Evolutionary conservation across 2,797 vertebrate genomes (phyloP), one percentile per base, ranked within the genome.

Genomic region (Triplophysa yarkandensis): DNA sequence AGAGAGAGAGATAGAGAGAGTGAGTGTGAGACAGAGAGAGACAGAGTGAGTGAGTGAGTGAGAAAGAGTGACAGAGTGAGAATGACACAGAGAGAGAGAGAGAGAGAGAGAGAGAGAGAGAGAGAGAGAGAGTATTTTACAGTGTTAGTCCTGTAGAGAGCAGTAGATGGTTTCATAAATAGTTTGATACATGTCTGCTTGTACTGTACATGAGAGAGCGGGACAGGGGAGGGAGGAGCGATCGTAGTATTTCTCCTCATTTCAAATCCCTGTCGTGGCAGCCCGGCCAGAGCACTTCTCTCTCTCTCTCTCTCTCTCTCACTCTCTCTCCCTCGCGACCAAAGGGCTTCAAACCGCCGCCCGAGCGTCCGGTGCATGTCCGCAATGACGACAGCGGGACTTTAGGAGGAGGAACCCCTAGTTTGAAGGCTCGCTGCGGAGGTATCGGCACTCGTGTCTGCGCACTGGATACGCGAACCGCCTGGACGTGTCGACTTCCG

Each of bases 91-190:
- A 63, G 11, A 63, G 60, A 63, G 34, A 41, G 21, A 41, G 34
- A 41, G 21, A 41, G 34, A 41, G 34, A 63, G 46, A 68, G 44
- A 67, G 25, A 50, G 64, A 54, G 46, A 57, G 36, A 55, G 52
- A 57, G 67, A 32, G 34, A 21, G 50, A 19, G 67, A 6, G 43
- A 16, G 85, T 87, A 85, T 83, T 84, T 78, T 92, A 79, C 90
- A 86, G 77, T 39, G 78, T 81, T 60, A 85, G 76, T 87, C 92
- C 92, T 91, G 90, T 86, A 93, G 92, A 91, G 91, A 89, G 92
- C 90, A 67, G 89, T 89, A 89, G 88, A 90, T 87, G 66, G 91
- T 89, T 87, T 71, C 82, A 85, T 84, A 84, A 79, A 87, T 64
- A 81, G 70, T 76, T 6, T 71, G 80, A 70, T 81, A 48, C 74